phyloP scores from a whole-genome alignment of 2,888 invertebrate species.

The Drosophila maculinotata region DNA sequence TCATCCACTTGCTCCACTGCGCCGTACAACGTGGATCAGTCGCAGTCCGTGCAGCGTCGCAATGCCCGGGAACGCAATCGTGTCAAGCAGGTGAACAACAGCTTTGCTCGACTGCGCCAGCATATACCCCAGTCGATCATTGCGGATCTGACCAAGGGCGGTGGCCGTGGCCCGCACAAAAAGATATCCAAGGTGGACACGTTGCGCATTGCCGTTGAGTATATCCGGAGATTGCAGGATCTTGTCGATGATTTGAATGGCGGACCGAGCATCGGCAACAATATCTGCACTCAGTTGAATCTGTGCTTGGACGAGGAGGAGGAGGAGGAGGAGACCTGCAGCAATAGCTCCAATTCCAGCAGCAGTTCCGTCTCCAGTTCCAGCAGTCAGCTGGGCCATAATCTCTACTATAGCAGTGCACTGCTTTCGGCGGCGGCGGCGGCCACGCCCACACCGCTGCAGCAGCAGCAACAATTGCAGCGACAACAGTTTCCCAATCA shows the following conservation, averaged over 20 bases:
- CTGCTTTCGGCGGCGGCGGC: conserved; percentile 24
- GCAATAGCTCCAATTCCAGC: conserved; percentile 53
- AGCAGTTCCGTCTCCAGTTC: conserved; percentile 15
- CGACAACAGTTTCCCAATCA: conserved; percentile 69
- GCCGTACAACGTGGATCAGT: conserved; percentile 87
- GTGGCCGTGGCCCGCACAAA: conserved; percentile 91
- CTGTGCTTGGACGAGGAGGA: conserved; percentile 59
- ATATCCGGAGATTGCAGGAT: conserved; percentile 93
- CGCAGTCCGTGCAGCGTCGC: conserved; percentile 94
- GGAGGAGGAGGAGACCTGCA: conserved; percentile 30
- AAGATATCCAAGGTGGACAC: conserved; percentile 96
- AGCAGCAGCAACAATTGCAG: conserved; percentile 68
- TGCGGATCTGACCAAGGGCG: conserved; percentile 88
- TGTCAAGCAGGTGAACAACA: conserved; percentile 97
- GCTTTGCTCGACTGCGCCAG: conserved; percentile 95
- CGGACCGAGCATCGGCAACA: conserved; percentile 51
- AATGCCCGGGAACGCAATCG: conserved; percentile 97
- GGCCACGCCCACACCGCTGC: conserved; percentile 45
- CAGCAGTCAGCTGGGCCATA: conserved; percentile 27
- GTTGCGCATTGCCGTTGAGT: conserved; percentile 94
- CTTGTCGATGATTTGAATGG: conserved; percentile 86
- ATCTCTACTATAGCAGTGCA: conserved; percentile 45
- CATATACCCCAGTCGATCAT: conserved; percentile 94
- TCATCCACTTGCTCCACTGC: conserved; percentile 15
- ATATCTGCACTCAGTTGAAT: conserved; percentile 62